Base-by-base conservation (phyloP, 64 coral and sea anemone genomes). In the Montipora cactus region DNA sequence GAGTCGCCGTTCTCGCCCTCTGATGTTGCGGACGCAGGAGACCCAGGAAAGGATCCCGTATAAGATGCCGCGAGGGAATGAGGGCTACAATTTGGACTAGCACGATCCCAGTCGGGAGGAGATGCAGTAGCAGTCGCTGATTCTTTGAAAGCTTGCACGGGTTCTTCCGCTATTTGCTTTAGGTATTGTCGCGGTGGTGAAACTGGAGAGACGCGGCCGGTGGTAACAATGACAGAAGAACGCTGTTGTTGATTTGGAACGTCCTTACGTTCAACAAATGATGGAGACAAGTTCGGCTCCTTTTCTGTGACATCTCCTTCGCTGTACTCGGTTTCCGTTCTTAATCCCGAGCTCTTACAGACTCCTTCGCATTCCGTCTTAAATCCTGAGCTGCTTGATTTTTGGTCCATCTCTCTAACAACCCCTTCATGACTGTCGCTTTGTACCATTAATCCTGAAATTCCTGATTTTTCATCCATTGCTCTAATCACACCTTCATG, bases 1-100 rank as follows among this genome's bases (percentile, higher is more conserved):
- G 82, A 86, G 64, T 86, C 82, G 12, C 82, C 82, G 45, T 64
- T 86, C 46, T 86, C 82, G 44, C 71, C 66, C 61, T 64, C 82
- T 22, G 82, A 86, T 14, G 47, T 14, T 15, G 82, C 49, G 18
- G 82, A 86, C 19, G 82, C 67, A 18, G 67, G 67, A 44, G 82
- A 86, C 21, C 19, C 82, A 9, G 46, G 45, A n/a, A 70, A 72
- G 4, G 82, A 86, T 50, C 67, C 68, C 20, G 68, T 21, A 9
- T 71, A 71, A 20, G 82, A 86, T 21, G 64, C 64, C 10, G 82
- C 15, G 44, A 46, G 82, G 16, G 82, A 86, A n/a, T 47, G 45
- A 7, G 82, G 66, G 82, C 82, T 86, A 49, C 64, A 37, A 47
- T 86, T 47, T 0, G 46, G 47, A 86, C 82, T 71, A 5, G 19